Evolutionary conservation across 2,888 invertebrate genomes (phyloP).

Genomic region (Limulus polyphemus): DNA sequence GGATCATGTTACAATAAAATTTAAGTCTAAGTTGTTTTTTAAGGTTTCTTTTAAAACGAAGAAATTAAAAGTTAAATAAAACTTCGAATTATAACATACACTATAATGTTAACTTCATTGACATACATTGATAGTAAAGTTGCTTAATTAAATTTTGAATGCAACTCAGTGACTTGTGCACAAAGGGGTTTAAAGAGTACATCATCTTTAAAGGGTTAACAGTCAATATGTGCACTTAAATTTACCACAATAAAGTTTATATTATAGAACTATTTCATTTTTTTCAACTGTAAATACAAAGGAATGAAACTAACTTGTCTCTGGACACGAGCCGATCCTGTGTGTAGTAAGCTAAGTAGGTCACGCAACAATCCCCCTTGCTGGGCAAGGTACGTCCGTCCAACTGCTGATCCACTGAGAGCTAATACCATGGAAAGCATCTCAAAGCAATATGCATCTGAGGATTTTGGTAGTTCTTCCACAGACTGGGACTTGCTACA

Average conservation of each 20-base stretch:
- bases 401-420: conserved; percentile 80
- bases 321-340: conserved; percentile 87
- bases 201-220: no score
- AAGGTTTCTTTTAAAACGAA: no score
- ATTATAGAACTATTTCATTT: background rate
- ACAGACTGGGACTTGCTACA: conserved; percentile 27
- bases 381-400: conserved; percentile 76
- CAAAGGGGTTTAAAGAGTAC: no score
- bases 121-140: no score
- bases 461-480: conserved; percentile 28
- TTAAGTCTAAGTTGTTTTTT: no score
- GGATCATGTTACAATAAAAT: no score
- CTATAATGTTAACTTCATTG: no score
- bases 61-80: no score
- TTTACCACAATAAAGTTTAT: background rate
- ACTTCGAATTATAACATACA: no score
- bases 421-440: conserved; percentile 92
- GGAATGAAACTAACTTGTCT: conserved; percentile 55
- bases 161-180: no score
- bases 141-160: no score
- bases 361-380: conserved; percentile 73
- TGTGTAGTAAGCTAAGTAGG: conserved; percentile 72
- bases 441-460: conserved; percentile 93
- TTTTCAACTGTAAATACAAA: background rate
- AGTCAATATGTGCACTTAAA: background rate